These are phyloP conservation scores for Sebastes minor DNA, from an alignment of 2,797 vertebrate species.

Conservation along the genomic window DNA sequence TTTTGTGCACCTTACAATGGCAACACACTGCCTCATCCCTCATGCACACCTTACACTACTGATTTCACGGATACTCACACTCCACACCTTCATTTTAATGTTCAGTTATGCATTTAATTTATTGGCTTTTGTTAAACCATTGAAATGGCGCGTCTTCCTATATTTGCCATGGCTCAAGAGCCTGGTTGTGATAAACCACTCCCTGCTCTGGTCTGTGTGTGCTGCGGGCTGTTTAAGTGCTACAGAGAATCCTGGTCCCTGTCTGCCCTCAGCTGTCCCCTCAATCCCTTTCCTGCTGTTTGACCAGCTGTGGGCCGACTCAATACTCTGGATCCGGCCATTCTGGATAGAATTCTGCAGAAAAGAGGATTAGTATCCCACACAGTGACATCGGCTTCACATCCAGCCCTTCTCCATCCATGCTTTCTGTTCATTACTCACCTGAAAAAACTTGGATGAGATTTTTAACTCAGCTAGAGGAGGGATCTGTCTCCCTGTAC, in stretches of 20 bases:
- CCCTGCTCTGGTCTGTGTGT: background rate
- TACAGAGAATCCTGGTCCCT: background rate
- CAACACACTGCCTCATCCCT: background rate
- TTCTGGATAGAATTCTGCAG: background rate
- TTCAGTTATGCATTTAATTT: background rate
- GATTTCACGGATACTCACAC: background rate
- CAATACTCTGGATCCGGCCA: background rate
- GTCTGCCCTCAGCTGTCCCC: background rate
- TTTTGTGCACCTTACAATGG: background rate
- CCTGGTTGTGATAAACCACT: background rate
- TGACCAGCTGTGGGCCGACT: background rate
- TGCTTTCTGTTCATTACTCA: background rate
- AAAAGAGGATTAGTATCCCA: background rate
- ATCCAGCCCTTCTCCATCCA: background rate
- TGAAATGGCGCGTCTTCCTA: background rate
- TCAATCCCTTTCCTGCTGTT: background rate
- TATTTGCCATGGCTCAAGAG: background rate
- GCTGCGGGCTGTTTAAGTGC: background rate
- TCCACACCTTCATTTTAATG: background rate
- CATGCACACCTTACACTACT: background rate
- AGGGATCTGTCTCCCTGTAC: background rate
- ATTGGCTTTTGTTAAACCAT: background rate
- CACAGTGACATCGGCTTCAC: background rate
- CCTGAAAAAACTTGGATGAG: background rate
- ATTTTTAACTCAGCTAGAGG: too few relatives aligned